Percentiles rank a stretch among this genome's conserved stretches.
Conservation (phyloP, 2,888 invertebrate species). For the Lasioglossum figueresi region DNA sequence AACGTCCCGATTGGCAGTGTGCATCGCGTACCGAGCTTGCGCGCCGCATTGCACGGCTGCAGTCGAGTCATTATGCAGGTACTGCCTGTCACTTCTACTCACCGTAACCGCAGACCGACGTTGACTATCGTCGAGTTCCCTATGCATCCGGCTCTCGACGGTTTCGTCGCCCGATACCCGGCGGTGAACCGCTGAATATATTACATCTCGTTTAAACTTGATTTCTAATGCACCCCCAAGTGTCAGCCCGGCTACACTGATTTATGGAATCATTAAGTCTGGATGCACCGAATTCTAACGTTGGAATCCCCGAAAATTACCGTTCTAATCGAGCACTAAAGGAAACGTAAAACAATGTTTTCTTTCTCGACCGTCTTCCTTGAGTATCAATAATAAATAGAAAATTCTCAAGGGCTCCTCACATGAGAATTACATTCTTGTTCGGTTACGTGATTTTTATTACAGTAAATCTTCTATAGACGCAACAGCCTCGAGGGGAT, state of each 20-base stretch:
- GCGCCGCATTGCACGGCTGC: conserved; percentile 75
- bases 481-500: too few species aligned
- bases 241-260: conserved; percentile 33
- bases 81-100: conserved; percentile 72
- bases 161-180: conserved; percentile 56
- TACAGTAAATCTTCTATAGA: too few species aligned
- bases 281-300: not conserved
- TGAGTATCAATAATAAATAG: too few species aligned
- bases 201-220: conserved; percentile 58
- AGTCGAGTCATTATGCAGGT: conserved; percentile 79
- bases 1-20: conserved; percentile 36
- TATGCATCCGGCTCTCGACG: conserved; percentile 34
- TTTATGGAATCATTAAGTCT: conserved; percentile 22
- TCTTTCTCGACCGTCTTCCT: not conserved
- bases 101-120: conserved; percentile 70
- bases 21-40: conserved; percentile 67
- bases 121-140: conserved; percentile 66
- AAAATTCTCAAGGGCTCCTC: too few species aligned
- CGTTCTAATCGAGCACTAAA: not conserved
- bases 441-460: too few species aligned
- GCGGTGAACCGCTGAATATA: conserved; percentile 61
- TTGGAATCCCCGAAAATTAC: not conserved
- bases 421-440: too few species aligned
- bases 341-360: not conserved
- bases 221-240: conserved; percentile 52